A percentile compares a stretch with the other conserved stretches of the same genome.
phyloP scores from a whole-genome alignment of 2,113 vertebrate species.

The Cairina moschata region DNA sequence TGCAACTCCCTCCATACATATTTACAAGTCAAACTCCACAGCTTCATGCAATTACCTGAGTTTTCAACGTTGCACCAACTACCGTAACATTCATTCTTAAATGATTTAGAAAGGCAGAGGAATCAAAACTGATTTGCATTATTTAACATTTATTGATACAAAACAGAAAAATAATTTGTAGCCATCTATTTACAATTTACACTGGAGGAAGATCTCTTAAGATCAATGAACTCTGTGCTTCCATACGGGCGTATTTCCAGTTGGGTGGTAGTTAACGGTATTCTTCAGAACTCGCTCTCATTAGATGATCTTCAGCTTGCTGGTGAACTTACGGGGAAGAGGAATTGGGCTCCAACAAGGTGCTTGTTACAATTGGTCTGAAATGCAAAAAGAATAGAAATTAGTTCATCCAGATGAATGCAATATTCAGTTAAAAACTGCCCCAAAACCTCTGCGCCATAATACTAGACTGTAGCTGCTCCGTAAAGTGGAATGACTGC shows the following conservation, averaged over 20 bases:
- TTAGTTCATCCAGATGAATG: not conserved
- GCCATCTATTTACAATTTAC: slow-evolving; percentile 6
- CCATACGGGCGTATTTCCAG: not conserved
- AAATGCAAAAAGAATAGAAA: not conserved
- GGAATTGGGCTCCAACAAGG: not conserved
- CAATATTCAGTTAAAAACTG: not conserved
- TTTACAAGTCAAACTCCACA: not conserved
- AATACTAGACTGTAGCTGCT: not conserved
- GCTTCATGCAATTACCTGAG: not conserved
- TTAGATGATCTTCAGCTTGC: not conserved
- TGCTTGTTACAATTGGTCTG: not conserved
- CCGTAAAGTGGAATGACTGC: not conserved
- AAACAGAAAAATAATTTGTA: not conserved
- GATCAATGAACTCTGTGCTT: not conserved
- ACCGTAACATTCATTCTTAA: not conserved
- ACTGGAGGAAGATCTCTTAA: not conserved
- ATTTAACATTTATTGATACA: slow-evolving; percentile 40
- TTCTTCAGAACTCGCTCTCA: not conserved
- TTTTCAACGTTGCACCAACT: not conserved
- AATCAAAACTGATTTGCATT: not conserved
- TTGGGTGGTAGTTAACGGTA: not conserved
- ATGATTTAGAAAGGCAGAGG: not conserved
- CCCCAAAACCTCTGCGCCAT: not conserved
- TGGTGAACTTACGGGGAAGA: not conserved
- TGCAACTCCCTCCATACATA: not conserved